Conservation (phyloP, 2,113 vertebrate species). For the Pluvialis apricaria region DNA sequence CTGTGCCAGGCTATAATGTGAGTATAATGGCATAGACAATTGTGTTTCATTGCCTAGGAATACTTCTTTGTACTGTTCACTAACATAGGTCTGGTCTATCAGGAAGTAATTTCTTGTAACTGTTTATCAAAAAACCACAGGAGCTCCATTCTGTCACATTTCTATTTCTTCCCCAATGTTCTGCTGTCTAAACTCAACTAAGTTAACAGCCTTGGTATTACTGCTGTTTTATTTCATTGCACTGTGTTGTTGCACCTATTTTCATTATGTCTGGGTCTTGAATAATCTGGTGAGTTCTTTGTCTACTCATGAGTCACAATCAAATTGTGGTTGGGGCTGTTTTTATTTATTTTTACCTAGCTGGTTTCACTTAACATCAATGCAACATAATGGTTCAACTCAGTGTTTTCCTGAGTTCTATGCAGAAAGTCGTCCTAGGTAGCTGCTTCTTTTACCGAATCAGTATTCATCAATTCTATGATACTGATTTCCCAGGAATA, state of each 20-base stretch:
- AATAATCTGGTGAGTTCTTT: background rate
- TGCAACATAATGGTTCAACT: background rate
- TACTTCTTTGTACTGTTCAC: background rate
- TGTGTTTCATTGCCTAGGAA: background rate
- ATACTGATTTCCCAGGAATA: background rate
- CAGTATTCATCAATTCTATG: background rate
- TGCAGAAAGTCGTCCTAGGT: background rate
- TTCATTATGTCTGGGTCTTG: background rate
- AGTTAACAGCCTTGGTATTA: background rate
- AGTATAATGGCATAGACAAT: background rate
- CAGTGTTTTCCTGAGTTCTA: background rate
- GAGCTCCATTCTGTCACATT: background rate
- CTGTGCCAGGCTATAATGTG: background rate
- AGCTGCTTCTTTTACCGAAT: background rate
- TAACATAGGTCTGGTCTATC: background rate
- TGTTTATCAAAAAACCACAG: background rate
- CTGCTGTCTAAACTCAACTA: background rate
- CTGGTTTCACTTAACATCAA: background rate
- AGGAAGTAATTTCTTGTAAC: background rate
- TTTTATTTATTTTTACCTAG: background rate
- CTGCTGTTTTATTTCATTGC: background rate
- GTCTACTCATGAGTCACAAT: background rate
- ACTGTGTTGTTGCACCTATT: background rate
- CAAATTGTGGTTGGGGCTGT: background rate
- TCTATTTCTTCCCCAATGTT: background rate